Base-by-base conservation (phyloP, 2,113 vertebrate genomes). In the Heliornis fulica region DNA sequence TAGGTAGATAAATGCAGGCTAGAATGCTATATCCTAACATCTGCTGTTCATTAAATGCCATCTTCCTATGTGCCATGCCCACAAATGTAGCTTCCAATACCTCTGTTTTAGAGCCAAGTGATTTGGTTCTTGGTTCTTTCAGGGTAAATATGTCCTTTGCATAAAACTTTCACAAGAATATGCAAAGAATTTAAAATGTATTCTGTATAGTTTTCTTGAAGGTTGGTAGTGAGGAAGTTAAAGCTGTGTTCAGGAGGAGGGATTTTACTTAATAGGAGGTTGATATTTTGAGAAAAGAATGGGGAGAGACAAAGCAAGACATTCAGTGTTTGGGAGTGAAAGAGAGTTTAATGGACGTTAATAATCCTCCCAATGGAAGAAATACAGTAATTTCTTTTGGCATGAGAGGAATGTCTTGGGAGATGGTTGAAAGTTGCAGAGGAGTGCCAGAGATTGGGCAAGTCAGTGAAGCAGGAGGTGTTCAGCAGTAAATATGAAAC, bases 391-490 rank as follows among this genome's bases (percentile, higher is more conserved):
- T 88, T 90, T 95, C 66, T 90, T 93, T 59, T 86, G 93, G 91
- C 94, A 93, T 96, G 93, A 94, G 90, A 96, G 83, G 94, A 96
- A 96, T 95, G 94, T 77, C 51, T 94, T 95, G 92, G 94, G 93
- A 94, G 79, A 88, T 74, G 56, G 64, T 88, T 96, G 81, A 76
- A 93, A 88, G 66, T 90, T 95, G 78, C 87, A 76, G 69, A 74
- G 69, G 70, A 87, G 89, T 93, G 77, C 74, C 53, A 68, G 57
- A 65, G 70, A 45, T 13, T 38, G 32, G 51, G 56, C 43, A 91
- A 41, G 31, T 57, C 38, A 29, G 75, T 81, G 79, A 90, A 92
- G 26, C 60, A 90, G 82, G 50, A 77, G 74, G 64, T 87, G 70
- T 82, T 91, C 41, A 69, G 28, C 48, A 41, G 59, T 59, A 66